These are phyloP conservation scores for Lacanobia wlatinum DNA, from an alignment of 2,888 invertebrate species.

Conservation along the genomic window DNA sequence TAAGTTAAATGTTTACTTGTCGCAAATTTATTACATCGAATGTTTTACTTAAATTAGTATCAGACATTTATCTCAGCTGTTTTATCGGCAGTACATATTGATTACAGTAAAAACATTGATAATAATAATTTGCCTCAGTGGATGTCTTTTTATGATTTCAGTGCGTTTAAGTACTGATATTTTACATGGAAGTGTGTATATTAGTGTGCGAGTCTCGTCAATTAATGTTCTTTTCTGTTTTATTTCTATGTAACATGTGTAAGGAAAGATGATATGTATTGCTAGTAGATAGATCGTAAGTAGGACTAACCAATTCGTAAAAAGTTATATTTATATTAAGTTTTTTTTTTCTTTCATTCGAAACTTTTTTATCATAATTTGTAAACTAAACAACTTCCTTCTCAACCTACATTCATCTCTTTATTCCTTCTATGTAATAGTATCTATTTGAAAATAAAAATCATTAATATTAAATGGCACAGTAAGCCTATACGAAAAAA, in stretches of 20 bases:
- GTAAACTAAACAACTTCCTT: conserved; percentile 23
- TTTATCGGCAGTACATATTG: conserved; percentile 46
- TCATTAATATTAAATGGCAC: neutral
- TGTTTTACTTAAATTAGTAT: conserved; percentile 34
- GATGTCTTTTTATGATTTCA: conserved; percentile 62
- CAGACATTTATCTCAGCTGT: conserved; percentile 15
- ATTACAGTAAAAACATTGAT: conserved; percentile 56
- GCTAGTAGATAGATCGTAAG: conserved; percentile 64
- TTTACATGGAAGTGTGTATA: conserved; percentile 57
- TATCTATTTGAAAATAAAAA: conserved; percentile 23
- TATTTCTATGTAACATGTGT: conserved; percentile 60
- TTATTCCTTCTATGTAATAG: conserved; percentile 7
- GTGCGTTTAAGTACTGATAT: conserved; percentile 73
- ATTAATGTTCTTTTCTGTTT: conserved; percentile 68
- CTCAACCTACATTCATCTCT: neutral
- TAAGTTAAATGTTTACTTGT: conserved; percentile 52
- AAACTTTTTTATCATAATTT: conserved; percentile 25
- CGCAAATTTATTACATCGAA: conserved; percentile 48
- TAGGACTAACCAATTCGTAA: conserved; percentile 68
- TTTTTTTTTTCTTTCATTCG: conserved; percentile 27
- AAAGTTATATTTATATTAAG: conserved; percentile 31
- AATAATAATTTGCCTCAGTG: conserved; percentile 58
- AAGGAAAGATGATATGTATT: conserved; percentile 62
- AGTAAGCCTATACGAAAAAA: conserved; percentile 5
- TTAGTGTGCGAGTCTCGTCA: conserved; percentile 71